These are phyloP conservation scores for Aphaenogaster rudis DNA, from an alignment of 1,140 invertebrate species.

Conservation along the genomic window DNA sequence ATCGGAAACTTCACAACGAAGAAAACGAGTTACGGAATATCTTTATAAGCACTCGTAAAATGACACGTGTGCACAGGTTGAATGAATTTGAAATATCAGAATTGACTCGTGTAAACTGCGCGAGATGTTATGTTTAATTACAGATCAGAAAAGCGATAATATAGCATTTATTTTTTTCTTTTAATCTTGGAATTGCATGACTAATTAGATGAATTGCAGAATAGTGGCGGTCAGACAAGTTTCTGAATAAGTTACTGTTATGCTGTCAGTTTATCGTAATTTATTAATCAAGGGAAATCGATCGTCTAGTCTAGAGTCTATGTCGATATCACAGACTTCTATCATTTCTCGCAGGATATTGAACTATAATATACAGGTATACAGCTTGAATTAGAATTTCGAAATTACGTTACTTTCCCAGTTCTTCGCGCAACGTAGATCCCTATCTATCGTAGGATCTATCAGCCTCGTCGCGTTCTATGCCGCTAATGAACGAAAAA, in stretches of 20 bases:
- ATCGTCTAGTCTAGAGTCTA: not conserved
- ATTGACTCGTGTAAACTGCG: not conserved
- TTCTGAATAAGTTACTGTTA: not conserved
- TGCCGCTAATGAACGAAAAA: constrained; percentile 78
- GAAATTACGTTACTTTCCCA: constrained; percentile 68
- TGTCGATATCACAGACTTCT: constrained; percentile 13
- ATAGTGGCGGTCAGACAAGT: not conserved
- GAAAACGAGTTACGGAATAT: not conserved
- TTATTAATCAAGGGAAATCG: constrained; percentile 9
- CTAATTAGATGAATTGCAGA: constrained; percentile 4
- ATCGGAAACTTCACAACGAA: not conserved
- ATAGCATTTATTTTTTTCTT: not conserved
- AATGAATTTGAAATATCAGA: not conserved
- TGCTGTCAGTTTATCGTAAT: constrained; percentile 4
- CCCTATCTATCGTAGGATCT: constrained; percentile 20
- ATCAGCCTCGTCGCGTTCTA: constrained; percentile 44
- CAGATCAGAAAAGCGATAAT: not conserved
- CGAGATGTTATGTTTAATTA: not conserved
- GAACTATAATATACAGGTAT: not conserved
- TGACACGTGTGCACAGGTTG: not conserved
- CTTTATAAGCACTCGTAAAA: not conserved
- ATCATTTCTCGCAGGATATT: not conserved
- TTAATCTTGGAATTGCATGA: not conserved
- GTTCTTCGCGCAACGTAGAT: constrained; percentile 34
- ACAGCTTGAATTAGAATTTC: constrained; percentile 40